These are phyloP conservation scores for Ormia ochracea DNA, from an alignment of 2,888 invertebrate species.

Conservation along the genomic window DNA sequence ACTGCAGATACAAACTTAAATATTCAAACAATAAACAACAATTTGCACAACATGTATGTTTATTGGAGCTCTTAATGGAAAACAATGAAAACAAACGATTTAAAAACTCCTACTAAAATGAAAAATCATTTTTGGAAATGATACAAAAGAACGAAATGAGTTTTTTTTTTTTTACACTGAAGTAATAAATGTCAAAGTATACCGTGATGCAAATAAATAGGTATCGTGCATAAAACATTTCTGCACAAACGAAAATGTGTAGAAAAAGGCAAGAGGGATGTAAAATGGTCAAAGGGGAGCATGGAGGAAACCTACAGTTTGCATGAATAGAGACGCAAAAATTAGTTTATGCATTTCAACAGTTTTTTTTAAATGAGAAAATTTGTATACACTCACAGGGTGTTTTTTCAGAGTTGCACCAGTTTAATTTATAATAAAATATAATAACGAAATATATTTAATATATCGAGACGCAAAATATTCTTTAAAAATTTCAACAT, in stretches of 20 bases:
- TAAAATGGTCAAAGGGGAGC: neutral
- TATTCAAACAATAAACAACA: conserved; percentile 17
- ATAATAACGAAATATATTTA: no score
- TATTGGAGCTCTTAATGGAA: conserved; percentile 11
- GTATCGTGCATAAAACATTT: neutral
- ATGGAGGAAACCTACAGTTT: neutral
- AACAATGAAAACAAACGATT: conserved; percentile 14
- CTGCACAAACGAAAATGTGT: neutral
- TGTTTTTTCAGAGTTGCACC: no score
- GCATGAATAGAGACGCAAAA: no score
- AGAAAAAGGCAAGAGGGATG: neutral
- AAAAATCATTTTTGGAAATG: conserved; percentile 28
- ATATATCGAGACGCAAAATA: no score
- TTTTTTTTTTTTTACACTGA: conserved; percentile 3
- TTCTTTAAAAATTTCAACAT: no score
- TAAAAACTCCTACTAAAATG: conserved; percentile 38
- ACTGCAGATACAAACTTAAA: neutral
- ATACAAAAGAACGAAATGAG: conserved; percentile 27
- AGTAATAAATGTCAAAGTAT: conserved; percentile 60
- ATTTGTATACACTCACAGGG: no score
- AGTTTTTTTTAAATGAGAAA: no score
- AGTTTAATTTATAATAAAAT: no score
- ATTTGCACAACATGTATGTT: conserved; percentile 22
- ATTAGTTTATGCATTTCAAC: no score
- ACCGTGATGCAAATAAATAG: conserved; percentile 58